Base-by-base conservation (phyloP, 2,888 invertebrate species). In the Hemistola chrysoprasaria region DNA sequence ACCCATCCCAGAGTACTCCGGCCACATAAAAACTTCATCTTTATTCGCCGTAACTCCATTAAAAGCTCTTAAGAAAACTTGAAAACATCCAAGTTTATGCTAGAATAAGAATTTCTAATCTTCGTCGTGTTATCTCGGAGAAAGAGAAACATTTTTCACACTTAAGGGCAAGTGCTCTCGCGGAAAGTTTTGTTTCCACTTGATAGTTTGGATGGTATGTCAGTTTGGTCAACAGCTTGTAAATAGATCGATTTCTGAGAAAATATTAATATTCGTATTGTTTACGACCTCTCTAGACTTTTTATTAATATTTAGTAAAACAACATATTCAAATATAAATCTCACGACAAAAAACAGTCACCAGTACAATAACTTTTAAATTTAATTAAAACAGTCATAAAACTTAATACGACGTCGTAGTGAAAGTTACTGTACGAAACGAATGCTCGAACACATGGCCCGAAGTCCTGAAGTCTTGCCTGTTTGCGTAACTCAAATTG, bases 401-500 rank as follows among this genome's bases (percentile, higher is more conserved):
- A 1, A 11, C 9, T n/a, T 3, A 33, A 24, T 3, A 16, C 16
- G 16, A 16, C 4, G 16, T 16, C 4, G 16, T 16, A 16, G 4
- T 16, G 16, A 16, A 16, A 16, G 3, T 16, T 16, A 16, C 16
- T 16, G 3, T n/a, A n/a, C 16, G 4, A 4, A 16, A 16, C 4
- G 16, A 16, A 16, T 16, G 16, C 16, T 16, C 16, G 16, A 16
- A 16, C 16, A 16, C 16, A 16, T 16, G 16, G 16, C 35, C 6
- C 11, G n/a, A 28, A 28, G 20, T 35, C 27, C 16, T 39, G 35
- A 41, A 53, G 38, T 29, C 45, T 31, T 47, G 30, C 51, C 60
- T 59, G 56, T 56, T 58, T 58, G 53, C 42, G 39, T 54, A 61
- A 54, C 58, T 56, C 55, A 54, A 65, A 68, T 70, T 57, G 65